A percentile compares a stretch with the other conserved stretches of the same genome.
These are phyloP conservation scores for Stomatorhinus ivindoensis DNA, from an alignment of 2,113 vertebrate species.

Conservation along the genomic window DNA sequence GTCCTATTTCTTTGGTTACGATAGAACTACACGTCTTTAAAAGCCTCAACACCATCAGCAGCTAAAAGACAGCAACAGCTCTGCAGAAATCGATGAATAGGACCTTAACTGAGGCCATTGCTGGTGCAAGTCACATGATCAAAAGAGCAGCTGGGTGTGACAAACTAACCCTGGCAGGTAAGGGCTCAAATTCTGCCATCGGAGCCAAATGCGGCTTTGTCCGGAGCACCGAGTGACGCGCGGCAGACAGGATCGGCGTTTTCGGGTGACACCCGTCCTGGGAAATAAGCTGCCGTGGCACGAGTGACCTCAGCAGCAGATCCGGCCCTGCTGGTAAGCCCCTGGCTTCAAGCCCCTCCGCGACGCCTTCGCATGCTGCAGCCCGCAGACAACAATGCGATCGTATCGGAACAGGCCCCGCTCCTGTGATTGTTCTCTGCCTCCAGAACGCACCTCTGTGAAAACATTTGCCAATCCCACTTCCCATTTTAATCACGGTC, in stretches of 20 bases:
- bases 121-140: background rate
- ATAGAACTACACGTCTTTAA: background rate
- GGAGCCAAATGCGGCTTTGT: background rate
- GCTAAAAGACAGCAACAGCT: background rate
- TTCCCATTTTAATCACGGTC: background rate
- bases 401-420: background rate
- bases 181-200: background rate
- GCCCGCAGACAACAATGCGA: background rate
- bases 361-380: background rate
- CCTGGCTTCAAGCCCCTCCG: background rate
- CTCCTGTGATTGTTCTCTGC: background rate
- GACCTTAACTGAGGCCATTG: background rate
- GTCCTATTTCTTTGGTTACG: background rate
- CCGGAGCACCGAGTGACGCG: background rate
- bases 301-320: background rate
- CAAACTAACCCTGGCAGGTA: background rate
- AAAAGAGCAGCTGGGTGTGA: background rate
- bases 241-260: background rate
- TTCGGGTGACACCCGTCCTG: background rate
- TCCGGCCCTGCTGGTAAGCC: background rate
- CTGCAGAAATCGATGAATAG: background rate
- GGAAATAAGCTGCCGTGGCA: background rate
- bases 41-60: background rate
- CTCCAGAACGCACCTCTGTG: background rate
- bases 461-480: background rate